Evolutionary conservation across 2,888 invertebrate genomes (phyloP), one percentile per base, ranked within the genome.

Genomic region (Acleris sparsana): DNA sequence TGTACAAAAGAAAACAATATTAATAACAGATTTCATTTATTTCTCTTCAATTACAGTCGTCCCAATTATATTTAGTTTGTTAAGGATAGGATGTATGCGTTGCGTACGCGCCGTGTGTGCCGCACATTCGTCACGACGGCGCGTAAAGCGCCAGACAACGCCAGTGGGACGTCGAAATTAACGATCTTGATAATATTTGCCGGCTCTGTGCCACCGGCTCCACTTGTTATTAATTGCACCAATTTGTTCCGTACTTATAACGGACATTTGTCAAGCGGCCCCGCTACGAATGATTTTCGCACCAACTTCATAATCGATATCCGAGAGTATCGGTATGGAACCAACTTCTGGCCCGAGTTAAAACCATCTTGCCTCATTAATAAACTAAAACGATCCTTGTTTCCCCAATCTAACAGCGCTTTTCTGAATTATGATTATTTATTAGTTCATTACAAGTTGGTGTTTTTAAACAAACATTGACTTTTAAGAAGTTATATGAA

Each of bases 121-220:
- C 79, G 73, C 79, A 80, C 81, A 84, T 85, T 80, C 80, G 75
- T 80, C 79, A 46, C 46, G 78, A 17, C 17, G 77, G 75, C 75
- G 78, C 77, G 77, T 82, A 84, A 84, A 84, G 85, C 57, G 64
- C 69, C 70, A 71, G 56, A 69, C 63, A 71, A 73, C 79, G 79
- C 78, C 80, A 83, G 80, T 86, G 82, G 88, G 88, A 89, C 88
- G 87, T 88, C 82, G 86, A 87, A 89, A 90, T 88, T 89, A 91
- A 91, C 90, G 89, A 90, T 89, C 89, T 89, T 86, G 88, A 92
- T 91, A 90, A 92, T 92, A 90, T 91, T 92, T 92, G 91, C 82
- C 87, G 88, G 88, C 87, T 89, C 86, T 84, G 83, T 86, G 86
- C 83, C 84, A 84, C 85, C 84, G 83, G 84, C 86, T 82, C 85